A percentile compares a stretch with the other conserved stretches of the same genome.
These are phyloP conservation scores for Plagodis dolabraria DNA, from an alignment of 2,888 invertebrate species.

Conservation along the genomic window DNA sequence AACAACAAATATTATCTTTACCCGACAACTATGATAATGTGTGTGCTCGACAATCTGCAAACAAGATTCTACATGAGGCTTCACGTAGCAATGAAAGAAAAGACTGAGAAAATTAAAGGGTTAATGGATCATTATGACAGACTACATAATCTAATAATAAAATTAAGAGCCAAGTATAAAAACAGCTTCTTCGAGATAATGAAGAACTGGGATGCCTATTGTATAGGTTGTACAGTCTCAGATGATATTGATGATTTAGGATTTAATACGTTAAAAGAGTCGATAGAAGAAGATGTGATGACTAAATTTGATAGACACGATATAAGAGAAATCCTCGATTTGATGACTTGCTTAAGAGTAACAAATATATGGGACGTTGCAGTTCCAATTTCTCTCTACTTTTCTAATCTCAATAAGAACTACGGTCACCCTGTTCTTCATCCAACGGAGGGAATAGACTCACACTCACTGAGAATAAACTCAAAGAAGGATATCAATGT, in stretches of 20 bases:
- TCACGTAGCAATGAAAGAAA: no score
- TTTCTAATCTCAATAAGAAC: slow-evolving; percentile 3
- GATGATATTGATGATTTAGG: not conserved
- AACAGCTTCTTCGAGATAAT: no score
- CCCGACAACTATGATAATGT: no score
- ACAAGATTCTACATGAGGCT: no score
- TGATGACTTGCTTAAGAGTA: not conserved
- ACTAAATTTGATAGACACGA: not conserved
- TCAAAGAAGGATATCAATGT: slow-evolving; percentile 1
- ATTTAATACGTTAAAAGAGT: not conserved
- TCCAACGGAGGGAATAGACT: not conserved
- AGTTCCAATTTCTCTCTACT: not conserved
- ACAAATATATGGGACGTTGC: not conserved
- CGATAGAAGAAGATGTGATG: not conserved
- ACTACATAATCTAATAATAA: no score
- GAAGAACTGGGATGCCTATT: no score
- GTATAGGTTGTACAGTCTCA: no score
- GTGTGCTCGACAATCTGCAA: no score
- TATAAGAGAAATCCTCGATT: not conserved
- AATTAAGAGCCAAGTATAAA: no score
- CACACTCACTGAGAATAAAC: not conserved
- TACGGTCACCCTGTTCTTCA: slow-evolving; percentile 1
- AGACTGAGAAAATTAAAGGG: no score
- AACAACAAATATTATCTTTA: no score
- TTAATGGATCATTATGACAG: no score